Conservation (phyloP, 2,888 invertebrate genomes). For the Ornithoptera alexandrae region DNA sequence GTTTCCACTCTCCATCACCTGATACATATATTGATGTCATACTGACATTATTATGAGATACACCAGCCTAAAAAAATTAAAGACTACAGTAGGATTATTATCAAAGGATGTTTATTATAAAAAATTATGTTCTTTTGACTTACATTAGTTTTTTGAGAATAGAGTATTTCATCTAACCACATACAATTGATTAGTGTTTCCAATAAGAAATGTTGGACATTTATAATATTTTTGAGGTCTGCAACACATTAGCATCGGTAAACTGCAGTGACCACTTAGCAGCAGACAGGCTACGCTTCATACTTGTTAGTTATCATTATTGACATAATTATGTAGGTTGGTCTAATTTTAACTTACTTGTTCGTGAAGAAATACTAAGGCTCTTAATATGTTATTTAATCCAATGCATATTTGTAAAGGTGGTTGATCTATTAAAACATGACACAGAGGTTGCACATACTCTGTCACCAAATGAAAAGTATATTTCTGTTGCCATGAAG, state of each 20-base stretch:
- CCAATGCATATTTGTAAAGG: constrained; percentile 92
- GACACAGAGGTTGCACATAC: constrained; percentile 87
- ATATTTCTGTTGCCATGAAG: constrained; percentile 88
- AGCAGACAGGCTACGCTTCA: too few species aligned
- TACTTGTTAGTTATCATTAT: too few species aligned
- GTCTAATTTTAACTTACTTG: constrained; percentile 70
- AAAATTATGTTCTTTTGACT: not conserved
- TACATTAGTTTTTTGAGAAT: too few species aligned
- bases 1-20: constrained; percentile 91
- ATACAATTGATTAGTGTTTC: not conserved
- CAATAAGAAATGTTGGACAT: not conserved
- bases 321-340: not conserved
- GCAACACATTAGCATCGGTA: too few species aligned
- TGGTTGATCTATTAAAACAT: constrained; percentile 82
- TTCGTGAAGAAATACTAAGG: constrained; percentile 90
- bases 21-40: constrained; percentile 89
- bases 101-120: not conserved
- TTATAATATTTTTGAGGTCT: not conserved
- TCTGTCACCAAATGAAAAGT: constrained; percentile 90
- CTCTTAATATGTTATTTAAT: constrained; percentile 88
- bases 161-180: not conserved
- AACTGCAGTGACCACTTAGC: too few species aligned
- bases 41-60: constrained; percentile 92
- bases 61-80: constrained; percentile 76
- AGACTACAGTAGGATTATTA: not conserved